phyloP scores from a whole-genome alignment of 2,797 vertebrate genomes.

The Anguilla pacifica region DNA sequence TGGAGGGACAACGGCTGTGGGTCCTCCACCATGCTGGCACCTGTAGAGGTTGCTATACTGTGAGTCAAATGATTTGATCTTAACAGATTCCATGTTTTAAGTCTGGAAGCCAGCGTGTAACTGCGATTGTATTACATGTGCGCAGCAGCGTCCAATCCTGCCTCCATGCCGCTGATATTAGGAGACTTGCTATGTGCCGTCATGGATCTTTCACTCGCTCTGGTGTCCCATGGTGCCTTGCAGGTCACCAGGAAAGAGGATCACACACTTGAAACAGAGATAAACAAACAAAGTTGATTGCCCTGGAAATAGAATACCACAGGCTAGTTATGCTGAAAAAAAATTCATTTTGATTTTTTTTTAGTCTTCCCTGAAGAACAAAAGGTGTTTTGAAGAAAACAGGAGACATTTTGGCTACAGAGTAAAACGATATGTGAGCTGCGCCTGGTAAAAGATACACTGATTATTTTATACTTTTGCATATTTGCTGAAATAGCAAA shows the following conservation, averaged over 20 bases:
- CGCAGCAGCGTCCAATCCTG: constrained; percentile 14
- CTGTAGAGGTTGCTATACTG: constrained; percentile 21
- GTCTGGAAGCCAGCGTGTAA: constrained; percentile 17
- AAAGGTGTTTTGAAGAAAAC: constrained; percentile 10
- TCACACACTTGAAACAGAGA: constrained; percentile 41
- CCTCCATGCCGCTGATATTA: constrained; percentile 4
- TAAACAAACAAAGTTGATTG: constrained; percentile 27
- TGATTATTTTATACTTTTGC: neutral
- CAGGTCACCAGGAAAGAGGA: neutral
- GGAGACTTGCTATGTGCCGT: neutral
- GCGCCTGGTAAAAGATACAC: constrained; percentile 36
- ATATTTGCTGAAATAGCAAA: neutral
- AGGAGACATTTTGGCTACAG: constrained; percentile 31
- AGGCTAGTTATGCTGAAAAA: constrained; percentile 38
- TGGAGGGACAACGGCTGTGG: neutral
- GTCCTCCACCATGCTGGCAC: constrained; percentile 36
- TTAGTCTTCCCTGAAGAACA: constrained; percentile 13
- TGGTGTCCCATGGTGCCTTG: constrained; percentile 7
- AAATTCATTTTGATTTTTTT: neutral
- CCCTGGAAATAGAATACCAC: constrained; percentile 36
- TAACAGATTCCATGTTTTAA: constrained; percentile 24
- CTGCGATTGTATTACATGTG: constrained; percentile 18
- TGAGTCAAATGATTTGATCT: neutral
- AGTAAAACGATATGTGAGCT: constrained; percentile 37
- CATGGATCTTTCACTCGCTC: constrained; percentile 14